phyloP scores from a whole-genome alignment of 2,113 vertebrate genomes.

The Trogon melanurus region DNA sequence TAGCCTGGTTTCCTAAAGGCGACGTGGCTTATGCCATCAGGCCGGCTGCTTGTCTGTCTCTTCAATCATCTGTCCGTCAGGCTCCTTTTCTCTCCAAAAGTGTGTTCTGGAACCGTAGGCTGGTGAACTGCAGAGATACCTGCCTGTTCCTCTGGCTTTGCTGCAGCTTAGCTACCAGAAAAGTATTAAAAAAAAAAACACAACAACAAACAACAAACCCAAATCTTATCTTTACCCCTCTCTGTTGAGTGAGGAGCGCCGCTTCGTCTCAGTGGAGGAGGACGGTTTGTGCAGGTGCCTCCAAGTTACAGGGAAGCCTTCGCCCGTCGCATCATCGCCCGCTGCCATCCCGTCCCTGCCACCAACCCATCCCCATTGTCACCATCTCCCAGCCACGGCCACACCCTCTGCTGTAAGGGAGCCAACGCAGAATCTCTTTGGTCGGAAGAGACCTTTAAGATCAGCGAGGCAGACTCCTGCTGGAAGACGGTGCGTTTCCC shows the following conservation, averaged over 20 bases:
- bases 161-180: neutral
- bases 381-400: too few species aligned
- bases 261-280: neutral
- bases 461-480: too few species aligned
- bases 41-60: rapidly evolving
- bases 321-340: neutral
- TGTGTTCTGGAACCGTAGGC: rapidly evolving
- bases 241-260: rapidly evolving
- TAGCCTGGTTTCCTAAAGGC: neutral
- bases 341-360: rapidly evolving
- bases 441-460: too few species aligned
- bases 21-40: neutral
- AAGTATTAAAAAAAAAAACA: neutral
- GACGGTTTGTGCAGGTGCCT: neutral
- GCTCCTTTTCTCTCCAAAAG: neutral
- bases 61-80: rapidly evolving
- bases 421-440: too few species aligned
- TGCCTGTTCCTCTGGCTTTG: neutral
- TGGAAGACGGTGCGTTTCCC: neutral
- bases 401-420: too few species aligned
- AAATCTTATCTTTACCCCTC: neutral
- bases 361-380: neutral
- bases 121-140: neutral
- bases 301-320: too few species aligned
- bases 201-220: neutral